Evolutionary conservation across 2,888 invertebrate species (phyloP), one percentile per base, ranked within the genome.

Genomic region (Drosophila yooni): DNA sequence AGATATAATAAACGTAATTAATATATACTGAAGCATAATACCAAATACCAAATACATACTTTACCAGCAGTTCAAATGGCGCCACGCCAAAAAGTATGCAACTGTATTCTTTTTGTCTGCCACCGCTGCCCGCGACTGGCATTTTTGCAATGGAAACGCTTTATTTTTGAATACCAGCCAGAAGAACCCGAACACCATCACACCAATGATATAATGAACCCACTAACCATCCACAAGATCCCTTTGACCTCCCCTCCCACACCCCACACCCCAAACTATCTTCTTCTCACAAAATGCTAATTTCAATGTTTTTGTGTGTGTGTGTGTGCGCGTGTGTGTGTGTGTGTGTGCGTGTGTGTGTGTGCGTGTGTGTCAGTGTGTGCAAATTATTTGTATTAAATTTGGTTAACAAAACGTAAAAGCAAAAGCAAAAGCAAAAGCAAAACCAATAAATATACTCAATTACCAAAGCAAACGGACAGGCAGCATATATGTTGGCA

Each of bases 401-500:
- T 92, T 92, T 92, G 92, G 91, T 89, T 82, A 82, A 74, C 63
- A 71, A 70, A 73, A 62, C 65, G 56, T 43, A 58, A 67, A 66
- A 50, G 36, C 61, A 61, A 57, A 52, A 53, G 60, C 54, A 66
- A 61, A 63, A 58, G 46, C 36, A 40, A 43, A 56, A 43, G 11
- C 11, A 71, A 33, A 48, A 57, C n/a, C 27, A 38, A 61, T 57
- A 62, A 54, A 67, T 36, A 64, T 63, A 62, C 60, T 63, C 36
- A 76, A 79, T 53, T 76, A 74, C 62, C 54, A 88, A 90, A 89
- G 86, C 65, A 83, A 89, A 90, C 90, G 92, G 92, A 93, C 93
- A 93, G 93, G 92, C 93, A 93, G 93, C 93, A 93, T 93, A 93
- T 93, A 93, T 93, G 93, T 93, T 93, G 93, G 93, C 93, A 93